A percentile compares a stretch with the other conserved stretches of the same genome.
These are phyloP conservation scores for Achlya flavicornis DNA, from an alignment of 2,888 invertebrate species.

Conservation along the genomic window DNA sequence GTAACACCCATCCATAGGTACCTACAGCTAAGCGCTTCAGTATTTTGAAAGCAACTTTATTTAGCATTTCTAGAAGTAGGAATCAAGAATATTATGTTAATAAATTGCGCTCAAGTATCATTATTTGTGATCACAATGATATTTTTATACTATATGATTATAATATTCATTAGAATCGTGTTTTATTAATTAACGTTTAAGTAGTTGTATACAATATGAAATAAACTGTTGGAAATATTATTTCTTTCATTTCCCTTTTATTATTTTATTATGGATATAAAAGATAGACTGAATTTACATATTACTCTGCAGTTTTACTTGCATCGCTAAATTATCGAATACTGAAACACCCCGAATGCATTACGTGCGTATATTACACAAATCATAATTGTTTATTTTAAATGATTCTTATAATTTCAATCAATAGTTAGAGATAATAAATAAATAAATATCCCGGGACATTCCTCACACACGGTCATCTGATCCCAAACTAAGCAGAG, in stretches of 20 bases:
- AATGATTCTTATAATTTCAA: no score
- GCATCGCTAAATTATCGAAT: no score
- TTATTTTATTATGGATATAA: constrained; percentile 24
- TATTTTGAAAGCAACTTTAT: constrained; percentile 44
- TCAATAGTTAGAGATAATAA: no score
- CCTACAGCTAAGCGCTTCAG: constrained; percentile 40
- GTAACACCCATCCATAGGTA: constrained; percentile 18
- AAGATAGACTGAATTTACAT: not conserved
- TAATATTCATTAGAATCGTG: constrained; percentile 35
- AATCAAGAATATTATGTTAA: constrained; percentile 24
- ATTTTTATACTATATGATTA: constrained; percentile 54
- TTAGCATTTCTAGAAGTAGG: constrained; percentile 62
- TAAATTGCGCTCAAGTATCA: constrained; percentile 49
- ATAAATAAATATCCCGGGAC: no score
- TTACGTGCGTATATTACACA: no score
- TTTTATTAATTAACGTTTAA: constrained; percentile 43
- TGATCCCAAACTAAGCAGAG: no score
- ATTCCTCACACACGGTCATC: no score
- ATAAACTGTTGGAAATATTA: not conserved
- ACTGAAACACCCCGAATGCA: no score
- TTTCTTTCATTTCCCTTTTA: constrained; percentile 7
- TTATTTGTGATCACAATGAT: constrained; percentile 38
- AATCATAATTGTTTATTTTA: no score
- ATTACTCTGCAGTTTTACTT: not conserved
- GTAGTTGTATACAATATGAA: constrained; percentile 29